phyloP scores from a whole-genome alignment of 2,888 invertebrate species.

The Oscheius sp. region DNA sequence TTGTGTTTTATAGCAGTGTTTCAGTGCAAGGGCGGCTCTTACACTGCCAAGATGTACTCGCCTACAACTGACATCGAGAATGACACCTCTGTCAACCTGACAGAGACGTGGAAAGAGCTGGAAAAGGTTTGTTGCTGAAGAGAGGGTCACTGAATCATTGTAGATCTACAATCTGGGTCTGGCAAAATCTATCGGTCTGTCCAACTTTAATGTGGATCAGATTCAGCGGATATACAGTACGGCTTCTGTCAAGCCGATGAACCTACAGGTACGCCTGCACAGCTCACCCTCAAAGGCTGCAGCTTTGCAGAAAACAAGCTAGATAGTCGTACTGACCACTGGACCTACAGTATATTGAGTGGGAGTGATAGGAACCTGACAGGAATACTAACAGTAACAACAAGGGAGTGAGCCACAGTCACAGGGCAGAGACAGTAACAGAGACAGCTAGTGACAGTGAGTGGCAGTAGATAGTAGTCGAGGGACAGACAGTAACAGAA shows the following conservation, averaged over 20 bases:
- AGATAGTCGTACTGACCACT: no score
- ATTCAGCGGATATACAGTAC: slow-evolving; percentile 78
- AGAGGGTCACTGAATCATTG: slow-evolving; percentile 21
- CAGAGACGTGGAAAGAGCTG: slow-evolving; percentile 50
- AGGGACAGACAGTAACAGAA: no score
- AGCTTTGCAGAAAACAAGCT: no score
- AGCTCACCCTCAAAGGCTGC: not conserved
- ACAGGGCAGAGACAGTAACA: no score
- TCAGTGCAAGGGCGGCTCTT: slow-evolving; percentile 1
- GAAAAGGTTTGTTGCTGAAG: slow-evolving; percentile 34
- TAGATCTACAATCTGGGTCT: slow-evolving; percentile 80
- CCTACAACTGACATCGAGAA: not conserved
- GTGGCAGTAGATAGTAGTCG: no score
- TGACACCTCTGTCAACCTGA: slow-evolving; percentile 29
- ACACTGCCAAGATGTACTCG: slow-evolving; percentile 5
- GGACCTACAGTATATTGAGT: no score
- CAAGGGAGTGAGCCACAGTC: no score
- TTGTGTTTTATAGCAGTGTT: not conserved
- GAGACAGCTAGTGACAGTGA: no score
- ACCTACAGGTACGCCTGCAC: slow-evolving; percentile 50
- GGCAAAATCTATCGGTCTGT: slow-evolving; percentile 85
- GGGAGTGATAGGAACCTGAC: no score
- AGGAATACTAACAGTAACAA: no score
- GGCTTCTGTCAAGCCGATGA: slow-evolving; percentile 58
- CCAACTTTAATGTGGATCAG: slow-evolving; percentile 85